Percentiles rank a stretch among this genome's conserved stretches.
Conservation (phyloP, 2,113 vertebrate species). For the Oreochromis aureus region DNA sequence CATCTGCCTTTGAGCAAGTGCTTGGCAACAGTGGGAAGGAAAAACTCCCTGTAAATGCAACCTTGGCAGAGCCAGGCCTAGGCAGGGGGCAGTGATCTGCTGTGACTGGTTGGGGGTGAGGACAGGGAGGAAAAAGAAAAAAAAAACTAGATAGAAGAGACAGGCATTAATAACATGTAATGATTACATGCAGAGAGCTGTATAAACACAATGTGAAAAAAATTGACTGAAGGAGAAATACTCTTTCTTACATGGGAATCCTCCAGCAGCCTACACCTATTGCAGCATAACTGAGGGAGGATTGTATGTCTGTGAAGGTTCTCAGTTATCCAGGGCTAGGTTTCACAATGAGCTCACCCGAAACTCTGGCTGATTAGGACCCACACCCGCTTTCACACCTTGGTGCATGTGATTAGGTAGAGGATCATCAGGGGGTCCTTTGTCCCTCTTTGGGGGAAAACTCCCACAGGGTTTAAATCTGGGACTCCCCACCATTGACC, state of each 20-base stretch:
- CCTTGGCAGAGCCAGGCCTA: not conserved
- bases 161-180: not conserved
- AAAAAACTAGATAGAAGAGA: not conserved
- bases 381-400: too few species aligned
- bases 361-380: too few species aligned
- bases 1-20: not conserved
- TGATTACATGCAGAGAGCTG: not conserved
- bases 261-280: fast-evolving
- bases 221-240: not conserved
- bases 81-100: fast-evolving
- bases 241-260: not conserved
- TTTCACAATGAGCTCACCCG: too few species aligned
- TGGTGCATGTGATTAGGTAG: too few species aligned
- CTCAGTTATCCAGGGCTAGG: too few species aligned
- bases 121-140: fast-evolving
- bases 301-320: not conserved
- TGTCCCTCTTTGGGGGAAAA: too few species aligned
- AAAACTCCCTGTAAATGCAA: not conserved
- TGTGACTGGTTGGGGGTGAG: not conserved
- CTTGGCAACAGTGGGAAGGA: not conserved
- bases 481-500: too few species aligned
- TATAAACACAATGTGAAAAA: not conserved
- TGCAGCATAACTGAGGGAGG: not conserved
- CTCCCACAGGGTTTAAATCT: too few species aligned
- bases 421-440: too few species aligned